phyloP scores from a whole-genome alignment of 2,113 vertebrate genomes.

The Pelobates fuscus region DNA sequence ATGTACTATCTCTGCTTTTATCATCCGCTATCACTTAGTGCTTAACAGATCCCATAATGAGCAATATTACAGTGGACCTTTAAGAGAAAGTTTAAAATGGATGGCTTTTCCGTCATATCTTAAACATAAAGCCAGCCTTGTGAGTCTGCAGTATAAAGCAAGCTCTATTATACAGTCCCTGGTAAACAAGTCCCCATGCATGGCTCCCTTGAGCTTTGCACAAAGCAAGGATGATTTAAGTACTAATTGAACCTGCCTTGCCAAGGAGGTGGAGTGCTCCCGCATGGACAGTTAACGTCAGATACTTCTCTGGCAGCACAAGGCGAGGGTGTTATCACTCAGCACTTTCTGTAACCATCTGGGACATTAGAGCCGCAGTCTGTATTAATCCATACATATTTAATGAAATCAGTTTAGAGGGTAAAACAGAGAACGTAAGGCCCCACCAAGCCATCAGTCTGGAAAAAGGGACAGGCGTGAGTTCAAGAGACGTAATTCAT shows the following conservation, averaged over 20 bases:
- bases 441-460: slow-evolving; percentile 9
- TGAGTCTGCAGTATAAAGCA: neutral
- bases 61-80: neutral
- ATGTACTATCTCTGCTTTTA: too few species aligned
- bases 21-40: too few species aligned
- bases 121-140: neutral
- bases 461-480: neutral
- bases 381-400: slow-evolving; percentile 38
- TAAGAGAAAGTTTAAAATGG: neutral
- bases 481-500: neutral
- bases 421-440: too few species aligned
- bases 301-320: slow-evolving; percentile 4
- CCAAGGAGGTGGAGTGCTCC: slow-evolving; percentile 42
- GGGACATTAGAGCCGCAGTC: slow-evolving; percentile 26
- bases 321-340: slow-evolving; percentile 7
- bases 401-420: slow-evolving; percentile 39
- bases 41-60: neutral
- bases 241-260: slow-evolving; percentile 16
- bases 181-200: neutral
- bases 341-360: slow-evolving; percentile 18
- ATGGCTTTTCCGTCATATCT: neutral
- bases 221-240: slow-evolving; percentile 23
- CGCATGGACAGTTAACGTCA: slow-evolving; percentile 25
- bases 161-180: slow-evolving; percentile 17
- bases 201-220: neutral